A percentile compares a stretch with the other conserved stretches of the same genome.
These are phyloP conservation scores for Leptinotarsa juncta DNA, from an alignment of 2,888 invertebrate genomes.

Conservation along the genomic window DNA sequence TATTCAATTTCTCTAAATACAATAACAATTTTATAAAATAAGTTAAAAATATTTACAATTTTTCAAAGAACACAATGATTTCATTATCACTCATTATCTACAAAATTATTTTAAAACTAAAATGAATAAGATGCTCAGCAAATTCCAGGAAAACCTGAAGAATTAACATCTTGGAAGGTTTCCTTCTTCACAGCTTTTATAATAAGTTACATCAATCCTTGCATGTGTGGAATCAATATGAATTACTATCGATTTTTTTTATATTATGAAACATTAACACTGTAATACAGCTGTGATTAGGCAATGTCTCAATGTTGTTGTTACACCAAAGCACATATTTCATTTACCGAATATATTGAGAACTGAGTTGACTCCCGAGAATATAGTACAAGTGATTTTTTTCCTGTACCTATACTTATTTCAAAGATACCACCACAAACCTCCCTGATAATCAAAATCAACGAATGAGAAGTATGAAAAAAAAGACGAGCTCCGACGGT, in stretches of 20 bases:
- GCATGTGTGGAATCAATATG: not conserved
- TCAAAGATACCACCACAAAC: no score
- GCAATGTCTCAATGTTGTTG: not conserved
- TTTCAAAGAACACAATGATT: slow-evolving; percentile 33
- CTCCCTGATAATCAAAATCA: no score
- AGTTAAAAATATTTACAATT: slow-evolving; percentile 45
- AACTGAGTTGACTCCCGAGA: no score
- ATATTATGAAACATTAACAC: not conserved
- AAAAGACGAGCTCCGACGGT: no score
- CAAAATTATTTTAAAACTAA: not conserved
- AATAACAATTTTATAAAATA: slow-evolving; percentile 46
- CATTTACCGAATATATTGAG: not conserved
- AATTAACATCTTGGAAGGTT: not conserved
- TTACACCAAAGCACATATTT: not conserved
- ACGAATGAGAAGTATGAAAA: no score
- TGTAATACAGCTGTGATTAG: not conserved
- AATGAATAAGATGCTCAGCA: not conserved
- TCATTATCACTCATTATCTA: slow-evolving; percentile 14
- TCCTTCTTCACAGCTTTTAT: not conserved
- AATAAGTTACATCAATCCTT: not conserved
- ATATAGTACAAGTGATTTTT: no score
- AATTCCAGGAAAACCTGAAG: not conserved
- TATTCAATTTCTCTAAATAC: slow-evolving; percentile 32
- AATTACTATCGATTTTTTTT: not conserved
- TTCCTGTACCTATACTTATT: no score